Percentiles rank a stretch among this genome's conserved stretches.
These are phyloP conservation scores for Hiodon tergisus DNA, from an alignment of 2,113 vertebrate species.

Conservation along the genomic window DNA sequence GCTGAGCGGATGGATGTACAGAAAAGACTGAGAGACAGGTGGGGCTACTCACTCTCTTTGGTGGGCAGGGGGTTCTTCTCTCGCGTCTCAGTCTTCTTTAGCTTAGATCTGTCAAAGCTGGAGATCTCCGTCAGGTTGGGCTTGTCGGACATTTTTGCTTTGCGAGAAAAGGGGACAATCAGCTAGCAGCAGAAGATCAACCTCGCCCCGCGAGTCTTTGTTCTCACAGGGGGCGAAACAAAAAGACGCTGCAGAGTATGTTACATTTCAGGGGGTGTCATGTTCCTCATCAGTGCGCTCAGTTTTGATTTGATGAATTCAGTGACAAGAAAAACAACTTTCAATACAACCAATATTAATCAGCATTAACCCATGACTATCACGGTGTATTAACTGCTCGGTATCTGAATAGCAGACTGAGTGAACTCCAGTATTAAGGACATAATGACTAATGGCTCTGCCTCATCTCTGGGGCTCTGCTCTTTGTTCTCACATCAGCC, in stretches of 20 bases:
- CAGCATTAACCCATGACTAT: too few relatives aligned
- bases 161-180: slow-evolving; percentile 22
- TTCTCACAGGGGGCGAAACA: background rate
- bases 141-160: slow-evolving; percentile 81
- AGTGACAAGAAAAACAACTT: too few relatives aligned
- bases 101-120: slow-evolving; percentile 81
- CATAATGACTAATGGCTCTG: background rate
- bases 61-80: slow-evolving; percentile 82
- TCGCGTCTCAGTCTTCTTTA: slow-evolving; percentile 86
- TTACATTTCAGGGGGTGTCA: too few relatives aligned
- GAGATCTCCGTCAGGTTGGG: slow-evolving; percentile 80
- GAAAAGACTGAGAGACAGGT: background rate
- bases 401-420: too few relatives aligned
- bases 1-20: background rate
- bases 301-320: background rate
- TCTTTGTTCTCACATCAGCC: slow-evolving; percentile 18
- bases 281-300: too few relatives aligned
- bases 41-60: slow-evolving; percentile 77
- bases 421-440: too few relatives aligned
- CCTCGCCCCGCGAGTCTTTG: background rate
- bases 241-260: background rate
- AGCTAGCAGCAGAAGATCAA: background rate
- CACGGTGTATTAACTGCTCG: too few relatives aligned
- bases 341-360: too few relatives aligned
- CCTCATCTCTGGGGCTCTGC: background rate